phyloP scores from a whole-genome alignment of 1,140 invertebrate genomes.

The Bombyx mori region ASM3026992v2 NC_085128.1:13432501-13433000 shows the following conservation, averaged over 20 bases:
- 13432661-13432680: constrained; percentile 72
- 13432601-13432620: constrained; percentile 30
- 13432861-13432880: not conserved
- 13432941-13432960: constrained; percentile 49
- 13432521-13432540: constrained; percentile 38
- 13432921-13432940: constrained; percentile 21
- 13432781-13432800: not conserved
- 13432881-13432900: not conserved
- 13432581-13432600: constrained; percentile 56
- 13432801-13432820: not conserved
- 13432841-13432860: not conserved
- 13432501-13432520: constrained; percentile 21
- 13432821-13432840: not conserved
- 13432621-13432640: constrained; percentile 36
- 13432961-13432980: constrained; percentile 42
- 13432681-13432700: constrained; percentile 71
- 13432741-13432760: constrained; percentile 23
- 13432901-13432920: constrained; percentile 10
- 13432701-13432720: constrained; percentile 55
- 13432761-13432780: too few species aligned
- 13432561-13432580: constrained; percentile 63
- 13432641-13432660: constrained; percentile 71
- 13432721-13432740: constrained; percentile 11
- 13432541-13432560: constrained; percentile 67
- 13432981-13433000: constrained; percentile 15